These are phyloP conservation scores for Anguilla megastoma DNA, from an alignment of 2,797 vertebrate species.

Conservation along the genomic window DNA sequence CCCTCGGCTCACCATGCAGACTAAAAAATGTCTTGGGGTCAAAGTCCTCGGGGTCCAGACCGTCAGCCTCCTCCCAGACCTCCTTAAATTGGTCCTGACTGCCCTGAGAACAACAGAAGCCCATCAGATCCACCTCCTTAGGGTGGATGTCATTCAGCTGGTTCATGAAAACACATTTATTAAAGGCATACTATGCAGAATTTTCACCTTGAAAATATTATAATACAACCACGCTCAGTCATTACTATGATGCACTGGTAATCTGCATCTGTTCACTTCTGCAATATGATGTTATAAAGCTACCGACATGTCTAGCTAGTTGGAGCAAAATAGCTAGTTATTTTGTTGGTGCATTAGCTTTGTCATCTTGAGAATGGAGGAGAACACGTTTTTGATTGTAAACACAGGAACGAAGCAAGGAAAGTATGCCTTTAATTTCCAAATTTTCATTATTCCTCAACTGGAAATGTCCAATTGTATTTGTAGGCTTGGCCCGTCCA, in stretches of 20 bases:
- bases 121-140: background rate
- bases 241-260: too few relatives aligned
- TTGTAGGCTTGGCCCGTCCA: background rate
- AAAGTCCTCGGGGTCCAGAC: constrained; percentile 94
- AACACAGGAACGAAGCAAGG: too few relatives aligned
- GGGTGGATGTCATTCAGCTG: background rate
- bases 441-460: background rate
- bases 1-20: constrained; percentile 82
- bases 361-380: too few relatives aligned
- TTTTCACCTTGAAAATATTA: background rate
- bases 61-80: constrained; percentile 96
- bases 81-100: constrained; percentile 97
- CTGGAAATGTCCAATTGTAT: background rate
- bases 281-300: background rate
- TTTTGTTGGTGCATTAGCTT: background rate
- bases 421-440: background rate
- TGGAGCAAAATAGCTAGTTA: too few relatives aligned
- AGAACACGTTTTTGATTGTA: too few relatives aligned
- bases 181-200: too few relatives aligned
- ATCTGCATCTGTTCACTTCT: too few relatives aligned
- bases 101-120: constrained; percentile 71
- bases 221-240: too few relatives aligned
- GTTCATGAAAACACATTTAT: background rate
- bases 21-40: constrained; percentile 98
- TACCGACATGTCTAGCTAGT: too few relatives aligned